Evolutionary conservation across 2,113 vertebrate genomes (phyloP).

Genomic region (human (Homo sapiens)): DNA sequence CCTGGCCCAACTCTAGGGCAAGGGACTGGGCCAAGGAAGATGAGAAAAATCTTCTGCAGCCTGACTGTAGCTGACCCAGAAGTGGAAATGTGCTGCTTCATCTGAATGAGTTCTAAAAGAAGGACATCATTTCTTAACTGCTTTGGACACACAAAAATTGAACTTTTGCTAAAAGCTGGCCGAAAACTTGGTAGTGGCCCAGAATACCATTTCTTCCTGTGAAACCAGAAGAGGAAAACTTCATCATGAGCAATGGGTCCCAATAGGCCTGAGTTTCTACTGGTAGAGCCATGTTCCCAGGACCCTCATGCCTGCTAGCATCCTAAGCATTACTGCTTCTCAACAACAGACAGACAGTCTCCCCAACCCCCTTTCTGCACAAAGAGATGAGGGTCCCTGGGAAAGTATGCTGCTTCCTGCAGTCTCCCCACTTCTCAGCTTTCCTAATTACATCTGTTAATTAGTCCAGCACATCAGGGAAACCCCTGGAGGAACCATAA

Average conservation of each 20-base stretch:
- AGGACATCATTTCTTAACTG: background rate
- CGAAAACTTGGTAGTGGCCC: background rate
- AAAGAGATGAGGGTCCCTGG: constrained; percentile 29
- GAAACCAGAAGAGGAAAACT: background rate
- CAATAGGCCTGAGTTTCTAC: background rate
- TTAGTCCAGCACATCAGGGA: constrained; percentile 67
- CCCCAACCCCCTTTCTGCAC: background rate
- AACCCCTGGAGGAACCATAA: constrained; percentile 61
- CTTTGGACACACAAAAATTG: background rate
- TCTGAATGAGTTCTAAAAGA: constrained; percentile 16
- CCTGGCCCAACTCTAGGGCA: background rate
- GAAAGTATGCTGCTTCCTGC: constrained; percentile 44
- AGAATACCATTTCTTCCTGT: background rate
- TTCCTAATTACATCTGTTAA: constrained; percentile 72
- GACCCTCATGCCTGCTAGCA: background rate
- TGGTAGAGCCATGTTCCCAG: constrained; percentile 10
- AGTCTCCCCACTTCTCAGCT: constrained; percentile 58
- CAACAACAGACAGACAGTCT: constrained; percentile 8
- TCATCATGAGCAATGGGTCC: constrained; percentile 20
- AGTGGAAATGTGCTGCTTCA: background rate
- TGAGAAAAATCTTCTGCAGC: constrained; percentile 10
- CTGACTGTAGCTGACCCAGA: background rate
- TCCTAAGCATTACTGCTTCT: background rate
- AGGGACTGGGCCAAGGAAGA: background rate
- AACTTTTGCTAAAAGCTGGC: constrained; percentile 4